Base-by-base conservation (phyloP, 2,797 vertebrate species). In the Columba guinea region DNA sequence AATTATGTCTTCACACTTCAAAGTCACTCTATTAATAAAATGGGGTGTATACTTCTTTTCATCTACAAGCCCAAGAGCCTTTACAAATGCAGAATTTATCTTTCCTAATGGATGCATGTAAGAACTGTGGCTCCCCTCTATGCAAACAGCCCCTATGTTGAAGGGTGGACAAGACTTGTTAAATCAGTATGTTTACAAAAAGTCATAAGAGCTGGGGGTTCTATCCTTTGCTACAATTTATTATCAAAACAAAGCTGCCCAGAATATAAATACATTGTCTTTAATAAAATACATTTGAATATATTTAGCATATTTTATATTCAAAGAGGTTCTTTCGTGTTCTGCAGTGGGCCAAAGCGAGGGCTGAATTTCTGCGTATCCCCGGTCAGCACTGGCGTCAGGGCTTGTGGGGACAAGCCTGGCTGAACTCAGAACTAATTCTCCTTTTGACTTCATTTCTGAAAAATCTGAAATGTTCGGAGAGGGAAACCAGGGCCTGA, bases 261-360 rank as follows among this genome's bases (percentile, higher is more conserved):
- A 51, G 52, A 91, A 76, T 60, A 69, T 93, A 94, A 97, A 95
- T 93, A 92, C 55, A 13, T 90, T 65, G 77, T 90, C 86, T 68
- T 69, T 23, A 52, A 78, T 70, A 51, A 55, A 55, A 79, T 2
- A 67, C 67, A 28, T 46, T 65, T 19, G 49, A 52, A 78, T 74
- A 63, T 88, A 39, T 84, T 75, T 69, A 49, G 27, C 59, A 55
- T 71, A 21, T 46, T 58, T 59, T 37, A 5, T 55, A 4, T 24
- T 20, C 48, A 28, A 3, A 69, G 80, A 2, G 2, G 60, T 7
- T 41, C 73, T 75, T 90, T 78, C 46, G n/a, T n/a, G 76, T 37
- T 3, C 80, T 53, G 53, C 84, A 8, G 30, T 5, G 12, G 14
- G 13, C 15, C 0, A 2, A 82, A 41, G 63, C 5, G 13, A 74